Evolutionary conservation across 2,113 vertebrate genomes (phyloP), one percentile per base, ranked within the genome.

Genomic region (Microtus montanus): DNA sequence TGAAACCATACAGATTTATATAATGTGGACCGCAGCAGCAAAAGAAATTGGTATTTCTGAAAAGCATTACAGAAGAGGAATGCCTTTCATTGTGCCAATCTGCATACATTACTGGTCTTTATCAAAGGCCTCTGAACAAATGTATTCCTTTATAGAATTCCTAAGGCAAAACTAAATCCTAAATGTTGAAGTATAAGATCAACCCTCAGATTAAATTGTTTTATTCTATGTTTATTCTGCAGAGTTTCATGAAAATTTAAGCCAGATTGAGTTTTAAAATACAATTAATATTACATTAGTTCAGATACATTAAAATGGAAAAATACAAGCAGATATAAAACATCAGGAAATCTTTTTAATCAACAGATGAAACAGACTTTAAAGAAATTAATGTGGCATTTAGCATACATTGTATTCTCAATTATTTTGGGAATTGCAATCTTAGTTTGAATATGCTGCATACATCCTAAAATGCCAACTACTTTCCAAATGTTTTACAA

Each of bases 1-100:
- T 90, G 52, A 95, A 93, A 30, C 35, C 79, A 86, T 13, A 17
- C 1, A 82, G 9, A 71, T 9, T n/a, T 89, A 20, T 38, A 47
- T 58, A 70, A 44, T 70, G 3, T n/a, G 77, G 70, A 70, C n/a
- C 89, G 44, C 38, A 89, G 12, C 33, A 44, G 22, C 0, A 15
- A 94, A 58, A 11, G 11, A 87, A 94, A 88, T 17, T 71, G 35
- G 44, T 71, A 86, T 93, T 85, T 96, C 6, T 11, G 54, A 66
- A 90, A 78, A 47, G 35, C n/a, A 64, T 19, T 71, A 15, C 12
- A 64, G 73, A 78, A 2, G 54, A 49, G 0, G n/a, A 68, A 35
- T 79, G 68, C 20, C 19, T 47, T 93, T 63, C 44, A 77, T 58
- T 93, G 78, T 38, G 54, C 3, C 92, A 85, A 70, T 90, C 6